Evolutionary conservation across 2,797 vertebrate species (phyloP).

Genomic region (Notoglanidium macrostoma): DNA sequence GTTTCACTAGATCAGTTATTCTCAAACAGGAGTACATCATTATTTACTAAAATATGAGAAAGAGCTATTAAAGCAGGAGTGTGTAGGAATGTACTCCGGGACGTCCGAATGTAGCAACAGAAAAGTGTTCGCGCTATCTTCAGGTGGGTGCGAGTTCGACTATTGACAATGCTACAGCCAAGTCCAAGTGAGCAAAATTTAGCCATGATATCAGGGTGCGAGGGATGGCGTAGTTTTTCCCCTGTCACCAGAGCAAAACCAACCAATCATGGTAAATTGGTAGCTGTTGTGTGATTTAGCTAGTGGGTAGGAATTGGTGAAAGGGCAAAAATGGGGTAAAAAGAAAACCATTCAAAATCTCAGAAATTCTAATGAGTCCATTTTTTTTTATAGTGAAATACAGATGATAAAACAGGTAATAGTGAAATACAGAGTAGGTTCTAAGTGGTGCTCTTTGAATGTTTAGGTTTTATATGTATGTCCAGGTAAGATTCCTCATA

Average conservation of each 20-base stretch:
- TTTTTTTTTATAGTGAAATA: neutral
- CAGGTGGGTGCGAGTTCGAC: neutral
- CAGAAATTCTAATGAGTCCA: neutral
- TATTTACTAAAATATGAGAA: neutral
- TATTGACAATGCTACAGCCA: neutral
- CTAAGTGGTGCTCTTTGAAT: neutral
- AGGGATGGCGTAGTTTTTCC: neutral
- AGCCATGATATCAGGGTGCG: neutral
- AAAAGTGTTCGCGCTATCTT: neutral
- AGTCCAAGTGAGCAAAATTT: neutral
- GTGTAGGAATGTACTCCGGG: neutral
- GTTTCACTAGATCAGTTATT: neutral
- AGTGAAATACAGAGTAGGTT: neutral
- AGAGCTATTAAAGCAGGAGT: neutral
- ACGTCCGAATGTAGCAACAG: neutral
- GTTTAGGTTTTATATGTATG: neutral
- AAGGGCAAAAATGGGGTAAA: neutral
- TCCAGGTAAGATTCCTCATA: neutral
- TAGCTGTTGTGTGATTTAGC: neutral
- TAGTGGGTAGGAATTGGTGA: neutral
- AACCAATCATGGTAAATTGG: neutral
- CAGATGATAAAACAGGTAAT: too few relatives aligned
- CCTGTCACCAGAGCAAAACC: neutral
- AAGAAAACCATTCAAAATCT: neutral
- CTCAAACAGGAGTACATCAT: neutral